phyloP scores from a whole-genome alignment of 2,888 invertebrate species.

The Drosophila tanythrix region DNA sequence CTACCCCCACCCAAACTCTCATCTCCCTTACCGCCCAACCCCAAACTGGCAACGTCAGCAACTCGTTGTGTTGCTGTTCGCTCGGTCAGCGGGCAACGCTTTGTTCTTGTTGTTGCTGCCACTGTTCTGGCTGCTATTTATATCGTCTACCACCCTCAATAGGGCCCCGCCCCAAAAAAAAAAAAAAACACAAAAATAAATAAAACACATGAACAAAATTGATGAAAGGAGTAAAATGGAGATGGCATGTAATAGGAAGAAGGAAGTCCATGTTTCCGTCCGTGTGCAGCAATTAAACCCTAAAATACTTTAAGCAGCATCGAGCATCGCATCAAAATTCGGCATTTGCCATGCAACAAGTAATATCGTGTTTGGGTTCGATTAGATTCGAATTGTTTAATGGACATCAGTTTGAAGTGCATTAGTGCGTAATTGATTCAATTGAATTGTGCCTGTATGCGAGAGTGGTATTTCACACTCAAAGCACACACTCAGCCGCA shows the following conservation, averaged over 20 bases:
- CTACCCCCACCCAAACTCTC: neutral
- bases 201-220: neutral
- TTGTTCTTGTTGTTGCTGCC: conserved; percentile 6
- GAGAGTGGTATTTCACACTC: neutral
- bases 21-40: neutral
- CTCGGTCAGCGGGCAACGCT: conserved; percentile 20
- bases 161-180: neutral
- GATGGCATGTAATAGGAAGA: neutral
- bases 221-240: conserved; percentile 8
- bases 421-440: conserved; percentile 63
- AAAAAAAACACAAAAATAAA: neutral
- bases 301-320: conserved; percentile 2
- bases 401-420: conserved; percentile 50
- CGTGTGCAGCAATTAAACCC: neutral
- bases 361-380: neutral
- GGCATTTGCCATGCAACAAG: conserved; percentile 4
- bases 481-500: conserved; percentile 1
- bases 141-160: conserved; percentile 4
- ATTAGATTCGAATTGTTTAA: conserved; percentile 31
- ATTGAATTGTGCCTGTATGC: conserved; percentile 49
- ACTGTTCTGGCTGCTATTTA: conserved; percentile 13
- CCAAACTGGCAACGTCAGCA: conserved; percentile 2
- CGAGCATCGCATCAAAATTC: neutral
- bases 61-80: conserved; percentile 14
- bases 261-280: too few species aligned